Evolutionary conservation across 2,797 vertebrate genomes (phyloP).

Genomic region (Malurus splendens): DNA sequence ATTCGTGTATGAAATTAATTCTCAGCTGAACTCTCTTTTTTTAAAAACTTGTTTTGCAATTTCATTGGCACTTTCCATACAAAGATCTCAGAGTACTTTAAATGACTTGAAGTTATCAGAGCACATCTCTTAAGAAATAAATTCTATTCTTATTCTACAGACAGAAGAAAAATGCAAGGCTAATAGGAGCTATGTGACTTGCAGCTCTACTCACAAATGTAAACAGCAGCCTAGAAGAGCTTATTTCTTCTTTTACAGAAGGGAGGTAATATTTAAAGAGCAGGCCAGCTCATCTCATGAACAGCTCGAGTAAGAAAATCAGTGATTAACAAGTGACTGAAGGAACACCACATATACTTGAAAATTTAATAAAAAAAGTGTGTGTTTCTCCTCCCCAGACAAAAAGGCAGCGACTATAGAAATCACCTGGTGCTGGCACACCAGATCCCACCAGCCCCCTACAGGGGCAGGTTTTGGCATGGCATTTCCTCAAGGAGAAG

Average conservation of each 20-base stretch:
- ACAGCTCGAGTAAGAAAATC: neutral
- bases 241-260: neutral
- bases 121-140: neutral
- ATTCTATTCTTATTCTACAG: neutral
- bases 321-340: neutral
- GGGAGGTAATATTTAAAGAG: neutral
- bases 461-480: neutral
- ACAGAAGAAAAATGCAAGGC: neutral
- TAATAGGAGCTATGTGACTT: neutral
- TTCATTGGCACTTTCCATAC: neutral
- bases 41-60: neutral
- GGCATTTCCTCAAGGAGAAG: neutral
- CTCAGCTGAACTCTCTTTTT: neutral
- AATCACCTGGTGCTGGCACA: neutral
- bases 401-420: neutral
- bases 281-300: neutral
- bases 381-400: neutral
- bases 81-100: neutral
- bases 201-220: neutral
- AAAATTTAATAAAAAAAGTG: neutral
- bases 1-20: neutral
- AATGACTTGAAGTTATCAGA: neutral
- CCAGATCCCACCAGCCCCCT: fast-evolving
- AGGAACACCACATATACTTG: fast-evolving
- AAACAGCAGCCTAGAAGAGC: neutral